Evolutionary conservation across 2,113 vertebrate species (phyloP).

Genomic region (Tupaia chinensis): DNA sequence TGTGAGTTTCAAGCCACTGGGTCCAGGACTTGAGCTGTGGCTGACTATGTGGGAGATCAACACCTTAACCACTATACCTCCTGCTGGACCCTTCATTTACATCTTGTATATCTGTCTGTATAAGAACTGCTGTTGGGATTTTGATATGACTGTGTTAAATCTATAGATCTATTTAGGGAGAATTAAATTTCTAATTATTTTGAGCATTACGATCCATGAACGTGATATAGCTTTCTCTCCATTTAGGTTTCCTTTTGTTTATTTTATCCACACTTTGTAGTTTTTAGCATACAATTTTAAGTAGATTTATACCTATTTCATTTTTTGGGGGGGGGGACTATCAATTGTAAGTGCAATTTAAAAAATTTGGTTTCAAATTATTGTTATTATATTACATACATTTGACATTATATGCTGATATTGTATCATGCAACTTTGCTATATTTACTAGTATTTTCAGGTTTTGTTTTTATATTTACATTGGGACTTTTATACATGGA

Average conservation of each 20-base stretch:
- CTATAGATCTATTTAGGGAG: background rate
- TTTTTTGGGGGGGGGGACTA: background rate
- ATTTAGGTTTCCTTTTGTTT: background rate
- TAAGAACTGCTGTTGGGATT: background rate
- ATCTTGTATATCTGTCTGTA: background rate
- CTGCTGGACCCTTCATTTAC: too few relatives aligned
- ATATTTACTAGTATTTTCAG: background rate
- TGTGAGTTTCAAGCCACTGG: too few relatives aligned
- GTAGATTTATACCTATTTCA: background rate
- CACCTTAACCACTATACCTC: too few relatives aligned
- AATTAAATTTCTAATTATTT: constrained; percentile 5
- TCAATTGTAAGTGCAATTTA: background rate
- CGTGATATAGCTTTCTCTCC: background rate
- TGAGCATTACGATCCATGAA: background rate
- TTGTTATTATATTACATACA: background rate
- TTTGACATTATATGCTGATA: background rate
- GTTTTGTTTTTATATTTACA: background rate
- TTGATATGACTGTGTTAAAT: background rate
- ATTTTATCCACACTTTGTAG: background rate
- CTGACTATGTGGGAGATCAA: too few relatives aligned
- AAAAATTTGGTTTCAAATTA: constrained; percentile 18
- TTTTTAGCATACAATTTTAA: background rate
- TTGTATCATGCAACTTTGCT: background rate
- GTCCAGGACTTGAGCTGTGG: too few relatives aligned
- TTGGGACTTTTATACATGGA: background rate